Percentiles rank a stretch among this genome's conserved stretches.
Conservation (phyloP, 2,888 invertebrate genomes). For the Tachystola acroxantha region DNA sequence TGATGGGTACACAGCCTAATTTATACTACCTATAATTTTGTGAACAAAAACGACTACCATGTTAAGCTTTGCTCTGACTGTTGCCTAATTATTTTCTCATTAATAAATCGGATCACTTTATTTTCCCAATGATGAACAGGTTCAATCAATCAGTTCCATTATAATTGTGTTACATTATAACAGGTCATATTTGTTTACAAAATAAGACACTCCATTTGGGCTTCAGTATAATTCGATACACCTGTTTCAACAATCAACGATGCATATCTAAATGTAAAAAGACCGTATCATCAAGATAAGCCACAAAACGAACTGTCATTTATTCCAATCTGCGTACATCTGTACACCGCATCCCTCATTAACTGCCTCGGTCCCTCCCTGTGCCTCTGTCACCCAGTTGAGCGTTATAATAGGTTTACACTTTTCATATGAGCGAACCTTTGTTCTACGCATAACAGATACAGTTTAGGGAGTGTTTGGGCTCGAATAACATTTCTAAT, state of each 20-base stretch:
- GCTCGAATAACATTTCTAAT: background rate
- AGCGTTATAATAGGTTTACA: constrained; percentile 17
- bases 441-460: constrained; percentile 3
- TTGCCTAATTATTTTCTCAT: too few species aligned
- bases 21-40: too few species aligned
- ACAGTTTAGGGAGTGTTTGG: constrained; percentile 3
- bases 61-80: too few species aligned
- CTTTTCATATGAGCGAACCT: constrained; percentile 3
- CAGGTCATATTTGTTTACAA: too few species aligned
- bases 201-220: too few species aligned
- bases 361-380: constrained; percentile 2
- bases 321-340: constrained; percentile 1
- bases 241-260: background rate
- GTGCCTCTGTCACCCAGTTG: constrained; percentile 8
- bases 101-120: too few species aligned
- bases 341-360: constrained; percentile 5
- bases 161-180: too few species aligned
- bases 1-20: too few species aligned
- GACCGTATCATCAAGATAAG: background rate
- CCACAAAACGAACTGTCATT: background rate
- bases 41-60: too few species aligned
- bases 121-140: too few species aligned
- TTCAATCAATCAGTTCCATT: too few species aligned
- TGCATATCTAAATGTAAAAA: background rate
- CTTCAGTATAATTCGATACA: background rate